Base-by-base conservation (phyloP, 2,113 vertebrate species). In the Petrocephalus microphthalmus region DNA sequence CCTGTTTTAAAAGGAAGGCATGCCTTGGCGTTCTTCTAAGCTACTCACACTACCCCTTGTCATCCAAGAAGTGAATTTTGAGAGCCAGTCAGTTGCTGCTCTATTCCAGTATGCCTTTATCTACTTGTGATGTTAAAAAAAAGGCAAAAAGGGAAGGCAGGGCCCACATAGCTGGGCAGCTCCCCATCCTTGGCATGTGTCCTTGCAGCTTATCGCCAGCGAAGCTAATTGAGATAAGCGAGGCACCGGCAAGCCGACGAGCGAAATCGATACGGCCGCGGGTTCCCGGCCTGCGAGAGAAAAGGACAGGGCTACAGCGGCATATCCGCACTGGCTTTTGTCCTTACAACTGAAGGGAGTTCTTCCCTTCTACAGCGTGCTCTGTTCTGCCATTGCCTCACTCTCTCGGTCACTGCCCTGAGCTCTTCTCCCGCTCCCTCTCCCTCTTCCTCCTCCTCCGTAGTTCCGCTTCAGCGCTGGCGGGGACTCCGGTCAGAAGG, bases 401-500 rank as follows among this genome's bases (percentile, higher is more conserved):
- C 8, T 47, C 37, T 33, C 7, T 54, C 3, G 15, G 19, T 78
- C 11, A 53, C 81, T 53, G 84, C 10, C 42, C 20, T 90, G 17
- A 57, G 56, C 84, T 45, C 87, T 78, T 64, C 53, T 86, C 54
- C 84, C 52, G 25, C 56, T 42, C 85, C 57, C n/a, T 7, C 57
- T 71, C 52, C 52, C 82, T 52, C 84, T 47, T 56, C 25, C 52
- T 37, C 85, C 33, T 64, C 29, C 33, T 60, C 6, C 84, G 19
- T 93, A 99, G 98, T 99, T 99, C 94, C 98, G 98, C 84, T 97
- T 97, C 3, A 95, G 94, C 0, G 95, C 97, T 0, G 97, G 97
- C 13, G 97, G 97, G 0, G 96, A 97, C 0, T 95, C 95, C 0
- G 93, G 95, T 83, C 96, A 95, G 25, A 96, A 95, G 11, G 97